Evolutionary conservation across 2,113 vertebrate species (phyloP), one percentile per base, ranked within the genome.

Genomic region (Antennarius striatus): DNA sequence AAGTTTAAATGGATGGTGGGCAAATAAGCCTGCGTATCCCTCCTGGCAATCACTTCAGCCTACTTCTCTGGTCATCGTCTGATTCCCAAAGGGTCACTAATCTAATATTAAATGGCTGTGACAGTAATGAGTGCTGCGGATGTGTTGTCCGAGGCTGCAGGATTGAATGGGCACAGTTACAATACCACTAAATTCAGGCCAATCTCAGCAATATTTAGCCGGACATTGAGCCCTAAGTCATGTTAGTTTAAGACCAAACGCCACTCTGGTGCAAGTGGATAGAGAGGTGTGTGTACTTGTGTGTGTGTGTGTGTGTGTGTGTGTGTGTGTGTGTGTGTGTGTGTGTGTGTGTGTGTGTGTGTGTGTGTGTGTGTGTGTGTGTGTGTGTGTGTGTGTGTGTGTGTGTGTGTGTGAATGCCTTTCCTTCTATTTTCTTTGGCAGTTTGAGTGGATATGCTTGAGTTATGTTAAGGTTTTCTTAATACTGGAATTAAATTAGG

Each of bases 141-240:
- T 86, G 79, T 79, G 82, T 47, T 56, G 76, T 72, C 65, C 68
- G 17, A 55, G 60, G 77, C 54, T 63, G 74, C 63, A 2, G 52
- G 71, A 87, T 79, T 88, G 88, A 91, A 90, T 76, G 82, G 71
- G 64, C 53, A 54, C 83, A 77, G 62, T 91, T 90, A 89, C 52
- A 56, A 86, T 81, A 90, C 88, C 88, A 90, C 90, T 73, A 91
- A 90, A 86, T 79, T 76, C 60, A 2, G 77, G 77, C 80, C 91
- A 91, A 91, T 92, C 90, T 87, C 71, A 50, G 86, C 84, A 88
- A 92, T 91, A 91, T 90, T 91, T 86, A 48, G 75, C 72, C 36
- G 86, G 90, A 91, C 90, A 57, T 89, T 92, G 91, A 76, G 71
- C 82, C 77, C 86, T 81, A 69, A 82, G 83, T 83, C 72, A 68